These are phyloP conservation scores for Therioaphis trifolii DNA, from an alignment of 2,888 invertebrate genomes.

Conservation along the genomic window DNA sequence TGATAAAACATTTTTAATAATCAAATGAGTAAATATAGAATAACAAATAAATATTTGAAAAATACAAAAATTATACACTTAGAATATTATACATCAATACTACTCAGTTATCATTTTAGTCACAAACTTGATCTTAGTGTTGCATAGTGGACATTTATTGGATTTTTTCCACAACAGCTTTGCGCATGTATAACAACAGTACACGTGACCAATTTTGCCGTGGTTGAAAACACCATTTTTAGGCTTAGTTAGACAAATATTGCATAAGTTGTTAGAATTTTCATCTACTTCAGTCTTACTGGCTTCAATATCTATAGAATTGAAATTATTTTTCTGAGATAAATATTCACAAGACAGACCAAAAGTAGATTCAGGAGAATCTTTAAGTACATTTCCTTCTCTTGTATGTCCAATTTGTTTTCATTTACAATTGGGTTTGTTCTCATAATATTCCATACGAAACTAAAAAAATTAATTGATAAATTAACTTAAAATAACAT, in stretches of 20 bases:
- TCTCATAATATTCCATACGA: constrained; percentile 6
- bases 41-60: too few relatives aligned
- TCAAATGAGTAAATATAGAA: too few relatives aligned
- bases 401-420: not conserved
- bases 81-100: too few relatives aligned
- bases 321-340: not conserved
- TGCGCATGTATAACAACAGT: constrained; percentile 65
- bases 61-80: too few relatives aligned
- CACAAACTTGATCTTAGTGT: constrained; percentile 64
- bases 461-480: constrained; percentile 19
- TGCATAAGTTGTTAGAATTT: constrained; percentile 63
- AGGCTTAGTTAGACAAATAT: constrained; percentile 64
- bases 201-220: constrained; percentile 65
- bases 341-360: not conserved
- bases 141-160: constrained; percentile 66
- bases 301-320: not conserved
- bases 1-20: too few relatives aligned
- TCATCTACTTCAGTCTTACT: not conserved
- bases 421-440: constrained; percentile 24
- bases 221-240: constrained; percentile 65
- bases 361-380: not conserved
- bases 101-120: constrained; percentile 63
- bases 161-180: constrained; percentile 63
- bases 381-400: too few relatives aligned
- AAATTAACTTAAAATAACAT: too few relatives aligned